Conservation (phyloP, 1,140 invertebrate species). For the Pinna nobilis region DNA sequence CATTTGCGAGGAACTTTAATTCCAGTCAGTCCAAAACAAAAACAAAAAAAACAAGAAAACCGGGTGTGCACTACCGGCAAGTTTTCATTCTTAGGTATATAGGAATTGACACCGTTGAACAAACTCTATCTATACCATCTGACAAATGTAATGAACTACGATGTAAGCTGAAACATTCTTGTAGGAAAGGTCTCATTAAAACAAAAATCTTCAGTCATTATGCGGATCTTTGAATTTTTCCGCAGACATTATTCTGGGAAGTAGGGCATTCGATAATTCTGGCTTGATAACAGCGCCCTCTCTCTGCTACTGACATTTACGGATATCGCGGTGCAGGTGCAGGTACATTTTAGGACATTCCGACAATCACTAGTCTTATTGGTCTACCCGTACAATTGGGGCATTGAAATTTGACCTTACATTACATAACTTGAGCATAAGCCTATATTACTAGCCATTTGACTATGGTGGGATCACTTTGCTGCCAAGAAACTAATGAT, state of each 20-base stretch:
- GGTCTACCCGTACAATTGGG: background rate
- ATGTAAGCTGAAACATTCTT: too few relatives aligned
- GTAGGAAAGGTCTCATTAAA: too few relatives aligned
- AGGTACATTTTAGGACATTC: too few relatives aligned
- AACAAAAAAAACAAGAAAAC: too few relatives aligned
- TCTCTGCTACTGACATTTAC: constrained; percentile 14
- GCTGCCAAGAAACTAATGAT: background rate
- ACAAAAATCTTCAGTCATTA: too few relatives aligned
- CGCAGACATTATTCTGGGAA: background rate
- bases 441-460: background rate
- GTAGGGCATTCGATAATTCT: background rate
- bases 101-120: too few relatives aligned
- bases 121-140: too few relatives aligned
- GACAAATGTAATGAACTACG: too few relatives aligned
- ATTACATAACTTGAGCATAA: background rate
- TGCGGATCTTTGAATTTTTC: too few relatives aligned
- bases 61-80: too few relatives aligned
- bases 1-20: background rate
- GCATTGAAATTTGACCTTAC: background rate
- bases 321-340: constrained; percentile 6
- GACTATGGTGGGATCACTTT: background rate
- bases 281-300: background rate
- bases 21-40: constrained; percentile 10
- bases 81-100: too few relatives aligned
- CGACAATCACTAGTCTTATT: background rate